Percentiles rank a stretch among this genome's conserved stretches.
These are phyloP conservation scores for Baronia brevicornis DNA, from an alignment of 2,888 invertebrate species.

Conservation along the genomic window DNA sequence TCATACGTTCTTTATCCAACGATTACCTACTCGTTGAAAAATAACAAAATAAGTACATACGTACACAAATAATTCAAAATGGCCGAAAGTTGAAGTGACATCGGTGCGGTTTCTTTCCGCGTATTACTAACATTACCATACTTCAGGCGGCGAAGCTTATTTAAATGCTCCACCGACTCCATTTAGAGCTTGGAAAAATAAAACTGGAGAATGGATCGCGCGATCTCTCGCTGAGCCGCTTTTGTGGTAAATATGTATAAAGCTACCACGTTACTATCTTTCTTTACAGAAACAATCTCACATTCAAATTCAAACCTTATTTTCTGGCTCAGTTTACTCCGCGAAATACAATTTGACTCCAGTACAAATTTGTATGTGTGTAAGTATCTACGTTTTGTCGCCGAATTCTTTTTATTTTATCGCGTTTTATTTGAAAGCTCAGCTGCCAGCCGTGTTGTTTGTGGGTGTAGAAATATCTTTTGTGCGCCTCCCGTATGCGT, in stretches of 20 bases:
- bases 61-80: constrained; percentile 50
- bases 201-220: constrained; percentile 69
- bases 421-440: constrained; percentile 69
- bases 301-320: constrained; percentile 33
- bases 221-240: constrained; percentile 72
- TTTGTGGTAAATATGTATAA: constrained; percentile 76
- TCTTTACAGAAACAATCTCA: constrained; percentile 18
- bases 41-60: background rate
- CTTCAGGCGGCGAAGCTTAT: constrained; percentile 72
- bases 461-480: constrained; percentile 40
- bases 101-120: constrained; percentile 63
- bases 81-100: constrained; percentile 45
- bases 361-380: constrained; percentile 36
- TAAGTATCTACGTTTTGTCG: constrained; percentile 71
- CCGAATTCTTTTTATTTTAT: constrained; percentile 69
- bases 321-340: constrained; percentile 10
- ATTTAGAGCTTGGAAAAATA: constrained; percentile 76
- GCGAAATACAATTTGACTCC: constrained; percentile 7
- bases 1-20: too few relatives aligned
- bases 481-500: constrained; percentile 25
- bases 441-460: constrained; percentile 67
- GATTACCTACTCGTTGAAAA: too few relatives aligned
- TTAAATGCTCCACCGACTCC: constrained; percentile 76
- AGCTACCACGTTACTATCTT: constrained; percentile 40
- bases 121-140: constrained; percentile 75